These are phyloP conservation scores for Diplodus sargus DNA, from an alignment of 2,797 vertebrate species.

Conservation along the genomic window DNA sequence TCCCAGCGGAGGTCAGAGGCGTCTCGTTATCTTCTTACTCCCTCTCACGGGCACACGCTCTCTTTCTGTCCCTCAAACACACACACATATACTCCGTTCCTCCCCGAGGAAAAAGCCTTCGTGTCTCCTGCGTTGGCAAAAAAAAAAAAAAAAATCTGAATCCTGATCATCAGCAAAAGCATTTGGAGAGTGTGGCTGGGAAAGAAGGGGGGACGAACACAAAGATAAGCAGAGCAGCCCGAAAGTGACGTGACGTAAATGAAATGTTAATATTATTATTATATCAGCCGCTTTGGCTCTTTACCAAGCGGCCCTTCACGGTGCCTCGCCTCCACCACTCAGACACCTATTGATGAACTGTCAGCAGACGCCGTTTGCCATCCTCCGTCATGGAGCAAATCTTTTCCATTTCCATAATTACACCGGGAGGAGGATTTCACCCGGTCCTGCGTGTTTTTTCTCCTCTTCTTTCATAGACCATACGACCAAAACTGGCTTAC, in stretches of 20 bases:
- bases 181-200: neutral
- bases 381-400: slow-evolving; percentile 53
- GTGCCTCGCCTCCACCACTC: slow-evolving; percentile 25
- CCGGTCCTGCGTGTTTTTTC: slow-evolving; percentile 33
- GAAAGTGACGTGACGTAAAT: slow-evolving; percentile 5
- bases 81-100: neutral
- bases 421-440: slow-evolving; percentile 38
- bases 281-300: slow-evolving; percentile 14
- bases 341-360: slow-evolving; percentile 61
- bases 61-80: slow-evolving; percentile 1
- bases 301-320: slow-evolving; percentile 1
- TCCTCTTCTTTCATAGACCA: slow-evolving; percentile 13
- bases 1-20: slow-evolving; percentile 44
- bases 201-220: neutral
- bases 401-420: slow-evolving; percentile 49
- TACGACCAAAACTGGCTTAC: neutral
- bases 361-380: slow-evolving; percentile 58
- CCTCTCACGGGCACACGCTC: slow-evolving; percentile 11
- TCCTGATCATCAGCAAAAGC: slow-evolving; percentile 17
- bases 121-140: slow-evolving; percentile 10
- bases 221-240: slow-evolving; percentile 7
- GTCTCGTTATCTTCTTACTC: slow-evolving; percentile 59
- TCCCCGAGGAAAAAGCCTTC: slow-evolving; percentile 11
- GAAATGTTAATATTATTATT: slow-evolving; percentile 19
- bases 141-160: slow-evolving; percentile 7